These are phyloP conservation scores for Melanogrammus aeglefinus DNA, from an alignment of 2,797 vertebrate species.

Conservation along the genomic window DNA sequence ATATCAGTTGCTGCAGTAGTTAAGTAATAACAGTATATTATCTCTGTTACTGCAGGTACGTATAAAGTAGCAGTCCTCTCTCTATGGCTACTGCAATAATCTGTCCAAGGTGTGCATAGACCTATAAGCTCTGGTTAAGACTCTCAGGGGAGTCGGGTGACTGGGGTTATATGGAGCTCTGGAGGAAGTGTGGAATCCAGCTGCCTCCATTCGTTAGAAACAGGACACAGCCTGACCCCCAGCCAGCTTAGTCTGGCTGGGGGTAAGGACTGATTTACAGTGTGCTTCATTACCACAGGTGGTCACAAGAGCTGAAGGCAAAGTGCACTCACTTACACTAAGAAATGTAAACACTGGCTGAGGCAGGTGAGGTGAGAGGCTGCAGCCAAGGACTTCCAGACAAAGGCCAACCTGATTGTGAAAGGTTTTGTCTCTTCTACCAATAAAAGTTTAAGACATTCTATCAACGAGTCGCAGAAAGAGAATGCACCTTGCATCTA, in stretches of 20 bases:
- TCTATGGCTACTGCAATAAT: neutral
- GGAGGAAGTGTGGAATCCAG: conserved; percentile 31
- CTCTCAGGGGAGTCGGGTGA: neutral
- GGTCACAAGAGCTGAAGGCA: conserved; percentile 85
- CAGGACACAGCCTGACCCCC: conserved; percentile 28
- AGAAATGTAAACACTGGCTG: conserved; percentile 85
- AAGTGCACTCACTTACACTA: conserved; percentile 85
- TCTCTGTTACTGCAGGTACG: neutral
- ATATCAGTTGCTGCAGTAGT: neutral
- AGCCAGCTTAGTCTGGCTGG: neutral
- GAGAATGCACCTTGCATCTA: too few species aligned
- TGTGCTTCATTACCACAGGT: conserved; percentile 74
- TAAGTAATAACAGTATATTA: neutral
- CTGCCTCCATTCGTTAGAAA: conserved; percentile 47
- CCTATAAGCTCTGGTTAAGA: neutral
- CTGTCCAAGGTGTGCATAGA: neutral
- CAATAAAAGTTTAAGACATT: too few species aligned
- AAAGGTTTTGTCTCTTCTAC: conserved; percentile 75
- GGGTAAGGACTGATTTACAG: conserved; percentile 40
- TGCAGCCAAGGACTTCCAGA: conserved; percentile 92
- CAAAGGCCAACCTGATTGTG: conserved; percentile 87
- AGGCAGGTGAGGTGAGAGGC: conserved; percentile 88
- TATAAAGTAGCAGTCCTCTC: neutral
- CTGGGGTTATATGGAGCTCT: conserved; percentile 37
- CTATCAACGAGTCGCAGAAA: too few species aligned